Conservation (phyloP, 92 coral and sea anemone genomes). For the Diadumene lineata region DNA sequence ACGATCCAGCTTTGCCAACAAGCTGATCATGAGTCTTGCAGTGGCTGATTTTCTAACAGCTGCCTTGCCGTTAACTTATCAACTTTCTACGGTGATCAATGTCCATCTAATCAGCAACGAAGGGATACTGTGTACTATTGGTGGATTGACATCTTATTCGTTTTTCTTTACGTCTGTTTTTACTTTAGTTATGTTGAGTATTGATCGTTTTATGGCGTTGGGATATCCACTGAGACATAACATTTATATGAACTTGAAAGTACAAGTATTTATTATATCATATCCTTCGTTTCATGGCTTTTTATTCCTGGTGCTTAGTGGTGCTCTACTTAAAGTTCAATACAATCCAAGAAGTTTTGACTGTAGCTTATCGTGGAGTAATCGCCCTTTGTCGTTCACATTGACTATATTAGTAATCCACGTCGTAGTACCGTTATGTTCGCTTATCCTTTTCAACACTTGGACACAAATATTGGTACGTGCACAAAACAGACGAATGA, state of each 20-base stretch:
- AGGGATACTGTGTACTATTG: conserved; percentile 40
- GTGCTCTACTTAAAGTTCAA: conserved; percentile 20
- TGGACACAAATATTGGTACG: no score
- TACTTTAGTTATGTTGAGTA: conserved; percentile 48
- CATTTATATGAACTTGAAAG: conserved; percentile 18
- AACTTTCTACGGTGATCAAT: conserved; percentile 30
- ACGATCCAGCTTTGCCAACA: conserved; percentile 35
- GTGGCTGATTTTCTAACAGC: conserved; percentile 45
- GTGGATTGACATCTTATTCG: conserved; percentile 54
- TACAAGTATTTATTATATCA: conserved; percentile 24
- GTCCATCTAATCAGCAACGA: conserved; percentile 26
- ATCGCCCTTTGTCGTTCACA: conserved; percentile 30
- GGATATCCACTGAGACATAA: conserved; percentile 40
- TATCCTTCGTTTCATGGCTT: conserved; percentile 57
- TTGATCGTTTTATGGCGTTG: conserved; percentile 60
- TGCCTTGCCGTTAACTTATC: conserved; percentile 35
- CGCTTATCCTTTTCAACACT: no score
- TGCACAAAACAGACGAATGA: no score
- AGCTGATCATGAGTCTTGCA: conserved; percentile 49
- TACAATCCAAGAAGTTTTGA: conserved; percentile 36
- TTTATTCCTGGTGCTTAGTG: conserved; percentile 24
- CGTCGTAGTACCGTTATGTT: no score
- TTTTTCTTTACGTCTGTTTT: conserved; percentile 50
- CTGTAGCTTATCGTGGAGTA: conserved; percentile 50
- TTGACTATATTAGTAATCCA: conserved; percentile 24